phyloP scores from a whole-genome alignment of 2,113 vertebrate genomes.

The Megatriorchis doriae region DNA sequence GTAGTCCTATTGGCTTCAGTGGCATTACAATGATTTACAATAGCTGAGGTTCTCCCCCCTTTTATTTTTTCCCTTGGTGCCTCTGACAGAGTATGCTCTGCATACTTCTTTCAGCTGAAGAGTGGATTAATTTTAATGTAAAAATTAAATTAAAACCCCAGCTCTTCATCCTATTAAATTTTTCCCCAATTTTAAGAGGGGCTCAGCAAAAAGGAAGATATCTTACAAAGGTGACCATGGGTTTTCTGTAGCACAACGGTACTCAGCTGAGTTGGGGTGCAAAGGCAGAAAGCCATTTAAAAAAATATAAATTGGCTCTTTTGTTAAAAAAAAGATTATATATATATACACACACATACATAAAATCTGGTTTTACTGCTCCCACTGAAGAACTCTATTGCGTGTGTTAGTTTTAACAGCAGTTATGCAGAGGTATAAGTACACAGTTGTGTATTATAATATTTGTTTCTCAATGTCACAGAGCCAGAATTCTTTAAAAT shows the following conservation, averaged over 20 bases:
- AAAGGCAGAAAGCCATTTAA: neutral
- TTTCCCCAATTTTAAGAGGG: neutral
- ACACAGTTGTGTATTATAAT: neutral
- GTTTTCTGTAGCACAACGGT: neutral
- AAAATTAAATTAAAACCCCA: neutral
- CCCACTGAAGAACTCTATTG: neutral
- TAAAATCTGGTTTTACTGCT: neutral
- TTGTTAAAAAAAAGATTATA: neutral
- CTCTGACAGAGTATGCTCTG: neutral
- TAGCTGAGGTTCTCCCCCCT: neutral
- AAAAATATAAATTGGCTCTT: neutral
- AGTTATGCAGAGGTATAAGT: neutral
- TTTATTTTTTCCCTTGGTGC: neutral
- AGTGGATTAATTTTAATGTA: neutral
- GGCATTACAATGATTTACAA: slow-evolving; percentile 26
- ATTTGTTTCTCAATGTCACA: neutral
- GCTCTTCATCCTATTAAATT: neutral
- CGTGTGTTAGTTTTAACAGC: neutral
- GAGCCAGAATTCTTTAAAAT: slow-evolving; percentile 3
- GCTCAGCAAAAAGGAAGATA: neutral
- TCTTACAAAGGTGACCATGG: neutral
- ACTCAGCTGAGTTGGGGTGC: neutral
- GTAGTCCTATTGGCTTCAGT: neutral
- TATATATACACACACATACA: neutral
- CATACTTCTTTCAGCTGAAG: neutral